Percentiles rank a stretch among this genome's conserved stretches.
Evolutionary conservation across 1,140 invertebrate species (phyloP).

Genomic region (Mylabris phalerata): DNA sequence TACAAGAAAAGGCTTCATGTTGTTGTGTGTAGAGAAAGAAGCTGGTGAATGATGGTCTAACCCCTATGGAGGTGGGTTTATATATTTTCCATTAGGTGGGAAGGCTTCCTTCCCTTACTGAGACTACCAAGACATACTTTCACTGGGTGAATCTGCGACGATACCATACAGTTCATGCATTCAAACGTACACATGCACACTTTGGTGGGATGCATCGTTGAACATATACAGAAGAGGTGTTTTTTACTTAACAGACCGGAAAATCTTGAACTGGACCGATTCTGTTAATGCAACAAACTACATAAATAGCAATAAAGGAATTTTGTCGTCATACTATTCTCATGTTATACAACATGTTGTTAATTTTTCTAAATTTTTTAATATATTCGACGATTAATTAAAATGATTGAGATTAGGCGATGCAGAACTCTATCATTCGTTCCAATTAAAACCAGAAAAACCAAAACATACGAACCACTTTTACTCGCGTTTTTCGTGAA

Average conservation of each 20-base stretch:
- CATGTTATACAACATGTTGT: too few relatives aligned
- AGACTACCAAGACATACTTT: constrained; percentile 22
- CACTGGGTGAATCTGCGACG: constrained; percentile 31
- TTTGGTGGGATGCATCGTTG: constrained; percentile 12
- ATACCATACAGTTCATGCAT: constrained; percentile 16
- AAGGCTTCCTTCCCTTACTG: constrained; percentile 25
- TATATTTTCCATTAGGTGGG: constrained; percentile 26
- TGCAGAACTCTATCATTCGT: too few relatives aligned
- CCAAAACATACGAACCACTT: too few relatives aligned
- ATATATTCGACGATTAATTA: too few relatives aligned
- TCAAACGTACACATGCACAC: background rate
- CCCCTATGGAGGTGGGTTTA: constrained; percentile 31
- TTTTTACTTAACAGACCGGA: background rate
- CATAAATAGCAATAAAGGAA: too few relatives aligned
- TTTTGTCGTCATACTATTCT: too few relatives aligned
- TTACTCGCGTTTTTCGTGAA: too few relatives aligned
- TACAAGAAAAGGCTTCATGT: constrained; percentile 36
- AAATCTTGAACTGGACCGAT: constrained; percentile 11
- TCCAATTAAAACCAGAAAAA: too few relatives aligned
- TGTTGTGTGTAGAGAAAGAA: constrained; percentile 20
- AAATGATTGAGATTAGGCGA: too few relatives aligned
- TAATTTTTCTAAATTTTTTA: too few relatives aligned
- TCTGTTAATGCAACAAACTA: constrained; percentile 8
- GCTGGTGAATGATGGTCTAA: constrained; percentile 29
- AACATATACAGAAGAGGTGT: background rate